Percentiles rank a stretch among this genome's conserved stretches.
Conservation (phyloP, 2,797 vertebrate species). For the Lycodopsis pacificus region DNA sequence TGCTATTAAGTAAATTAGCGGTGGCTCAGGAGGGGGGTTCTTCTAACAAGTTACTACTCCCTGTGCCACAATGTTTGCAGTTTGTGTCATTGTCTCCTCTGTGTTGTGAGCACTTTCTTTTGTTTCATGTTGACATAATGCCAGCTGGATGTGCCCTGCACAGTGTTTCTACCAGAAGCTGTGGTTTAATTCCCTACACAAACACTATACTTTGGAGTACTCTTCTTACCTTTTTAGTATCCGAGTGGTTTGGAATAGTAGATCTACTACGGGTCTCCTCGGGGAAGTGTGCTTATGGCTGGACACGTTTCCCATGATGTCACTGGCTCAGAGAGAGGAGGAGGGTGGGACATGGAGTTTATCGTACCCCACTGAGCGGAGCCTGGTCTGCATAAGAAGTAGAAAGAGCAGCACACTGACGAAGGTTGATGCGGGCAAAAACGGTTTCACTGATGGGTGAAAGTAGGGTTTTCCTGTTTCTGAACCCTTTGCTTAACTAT, state of each 20-base stretch:
- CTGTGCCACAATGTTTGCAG: slow-evolving; percentile 4
- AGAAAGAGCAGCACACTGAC: slow-evolving; percentile 7
- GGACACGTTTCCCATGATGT: slow-evolving; percentile 67
- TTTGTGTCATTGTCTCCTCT: background rate
- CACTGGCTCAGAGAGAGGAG: slow-evolving; percentile 55
- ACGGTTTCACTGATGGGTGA: slow-evolving; percentile 13
- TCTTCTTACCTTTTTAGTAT: slow-evolving; percentile 34
- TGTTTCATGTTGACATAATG: slow-evolving; percentile 42
- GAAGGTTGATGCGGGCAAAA: slow-evolving; percentile 24
- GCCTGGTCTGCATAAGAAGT: slow-evolving; percentile 37
- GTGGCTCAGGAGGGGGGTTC: background rate
- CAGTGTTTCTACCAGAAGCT: slow-evolving; percentile 15
- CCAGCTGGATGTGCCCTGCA: slow-evolving; percentile 27
- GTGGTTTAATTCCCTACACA: slow-evolving; percentile 21
- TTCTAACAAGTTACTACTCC: slow-evolving; percentile 1
- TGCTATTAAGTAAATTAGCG: slow-evolving; percentile 35
- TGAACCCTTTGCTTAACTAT: background rate
- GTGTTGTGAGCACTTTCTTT: slow-evolving; percentile 25
- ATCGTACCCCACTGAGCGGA: slow-evolving; percentile 31
- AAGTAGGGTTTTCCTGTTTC: background rate
- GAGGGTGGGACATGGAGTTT: slow-evolving; percentile 54
- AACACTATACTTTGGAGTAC: slow-evolving; percentile 8
- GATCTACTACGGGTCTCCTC: slow-evolving; percentile 65
- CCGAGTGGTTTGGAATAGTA: slow-evolving; percentile 45
- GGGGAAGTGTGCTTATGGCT: slow-evolving; percentile 61